phyloP scores from a whole-genome alignment of 2,888 invertebrate species.

The Nymphalis polychloros region DNA sequence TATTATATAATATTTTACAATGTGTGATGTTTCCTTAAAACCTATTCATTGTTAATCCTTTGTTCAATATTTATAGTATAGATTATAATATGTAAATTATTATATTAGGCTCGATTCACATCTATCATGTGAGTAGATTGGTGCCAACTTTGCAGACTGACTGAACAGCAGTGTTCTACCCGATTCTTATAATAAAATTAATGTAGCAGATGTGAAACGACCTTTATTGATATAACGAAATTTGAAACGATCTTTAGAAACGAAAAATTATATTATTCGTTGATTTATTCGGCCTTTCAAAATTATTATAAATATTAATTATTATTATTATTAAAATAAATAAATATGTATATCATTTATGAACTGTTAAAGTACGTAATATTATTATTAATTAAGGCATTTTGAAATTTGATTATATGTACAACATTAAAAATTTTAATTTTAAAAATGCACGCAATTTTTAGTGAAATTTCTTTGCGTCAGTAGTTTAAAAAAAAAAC shows the following conservation, averaged over 20 bases:
- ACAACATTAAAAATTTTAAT: neutral
- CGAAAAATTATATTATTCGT: constrained; percentile 17
- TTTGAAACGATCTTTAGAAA: constrained; percentile 21
- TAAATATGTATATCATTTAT: neutral
- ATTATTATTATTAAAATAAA: constrained; percentile 11
- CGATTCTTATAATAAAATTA: neutral
- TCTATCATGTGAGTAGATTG: too few species aligned
- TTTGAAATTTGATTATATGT: neutral
- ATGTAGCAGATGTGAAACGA: neutral
- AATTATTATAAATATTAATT: constrained; percentile 18
- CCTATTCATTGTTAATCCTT: too few species aligned
- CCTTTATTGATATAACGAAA: constrained; percentile 14
- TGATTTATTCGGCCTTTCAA: constrained; percentile 29
- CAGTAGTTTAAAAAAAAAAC: neutral
- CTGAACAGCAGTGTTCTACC: neutral
- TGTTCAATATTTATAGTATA: too few species aligned
- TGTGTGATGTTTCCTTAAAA: too few species aligned
- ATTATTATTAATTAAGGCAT: neutral
- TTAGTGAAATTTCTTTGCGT: neutral
- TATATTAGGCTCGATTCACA: too few species aligned
- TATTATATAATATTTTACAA: too few species aligned
- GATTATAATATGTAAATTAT: too few species aligned
- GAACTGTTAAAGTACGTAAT: too few species aligned
- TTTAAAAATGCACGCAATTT: neutral
- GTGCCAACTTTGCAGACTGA: neutral